Evolutionary conservation across 2,797 vertebrate genomes (phyloP), one percentile per base, ranked within the genome.

Genomic region (Manis crassicaudata): DNA sequence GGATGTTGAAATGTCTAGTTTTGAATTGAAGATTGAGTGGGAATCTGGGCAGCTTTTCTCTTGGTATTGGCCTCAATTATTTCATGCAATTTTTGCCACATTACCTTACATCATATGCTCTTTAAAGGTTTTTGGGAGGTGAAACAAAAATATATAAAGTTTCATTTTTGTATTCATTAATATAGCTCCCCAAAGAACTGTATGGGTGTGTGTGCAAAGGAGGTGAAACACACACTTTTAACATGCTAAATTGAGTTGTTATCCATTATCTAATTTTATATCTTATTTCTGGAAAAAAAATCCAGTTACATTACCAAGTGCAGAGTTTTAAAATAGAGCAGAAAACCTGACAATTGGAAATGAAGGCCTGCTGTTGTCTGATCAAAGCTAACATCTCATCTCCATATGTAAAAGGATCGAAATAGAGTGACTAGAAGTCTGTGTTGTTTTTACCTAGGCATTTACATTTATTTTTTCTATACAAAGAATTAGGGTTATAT

Each of bases 301-400:
- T 46, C 14, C 17, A 82, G 2, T 76, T 85, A 82, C 73, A 84
- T 29, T 94, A 92, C 58, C 43, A 94, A 92, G 67, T 54, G 20
- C 67, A 63, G 85, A 81, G 25, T 90, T 92, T 86, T 89, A 95
- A 92, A 95, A 96, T 86, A 87, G 62, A 96, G 70, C 37, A 90
- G 50, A 93, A 95, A 93, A 90, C 23, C 62, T 82, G 67, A 90
- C 67, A 90, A 63, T 73, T 90, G 46, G 50, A 92, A 73, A 72
- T 32, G 35, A 96, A 95, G 46, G 43, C 56, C 52, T 95, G 32
- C 50, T 95, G 3, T 77, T 91, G 83, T 92, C 81, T 96, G 91
- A 93, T 77, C 25, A n/a, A 96, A 96, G 88, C 10, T 81, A 63
- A 79, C 25, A 77, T 97, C 65, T 94, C 32, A 54, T 81, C 23